Evolutionary conservation across 2,888 invertebrate species (phyloP).

Genomic region (Tachystola acroxantha): DNA sequence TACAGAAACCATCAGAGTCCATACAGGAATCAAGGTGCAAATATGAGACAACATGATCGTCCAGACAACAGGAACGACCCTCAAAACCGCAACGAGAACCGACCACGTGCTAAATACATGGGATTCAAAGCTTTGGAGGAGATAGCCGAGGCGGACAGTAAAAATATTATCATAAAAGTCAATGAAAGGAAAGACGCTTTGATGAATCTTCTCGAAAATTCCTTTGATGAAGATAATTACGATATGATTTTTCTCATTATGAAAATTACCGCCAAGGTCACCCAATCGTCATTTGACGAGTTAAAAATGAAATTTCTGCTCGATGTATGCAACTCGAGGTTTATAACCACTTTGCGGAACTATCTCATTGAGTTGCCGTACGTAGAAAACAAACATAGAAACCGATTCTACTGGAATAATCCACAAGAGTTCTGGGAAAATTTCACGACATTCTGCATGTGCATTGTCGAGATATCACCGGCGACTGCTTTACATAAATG

Average conservation of each 20-base stretch:
- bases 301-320: constrained; percentile 45
- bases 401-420: constrained; percentile 49
- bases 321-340: constrained; percentile 50
- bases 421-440: constrained; percentile 53
- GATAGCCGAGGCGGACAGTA: constrained; percentile 39
- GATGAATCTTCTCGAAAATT: constrained; percentile 37
- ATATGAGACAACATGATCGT: neutral
- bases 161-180: constrained; percentile 46
- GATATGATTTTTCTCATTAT: constrained; percentile 55
- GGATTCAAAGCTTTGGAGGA: constrained; percentile 42
- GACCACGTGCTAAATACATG: constrained; percentile 1
- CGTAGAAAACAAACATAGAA: constrained; percentile 20
- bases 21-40: neutral
- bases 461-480: constrained; percentile 49
- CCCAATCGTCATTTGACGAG: constrained; percentile 45
- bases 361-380: constrained; percentile 56
- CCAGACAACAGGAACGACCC: neutral
- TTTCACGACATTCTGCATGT: constrained; percentile 45
- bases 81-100: neutral
- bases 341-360: constrained; percentile 36
- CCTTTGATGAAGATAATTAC: constrained; percentile 25
- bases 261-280: constrained; percentile 53
- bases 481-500: constrained; percentile 46
- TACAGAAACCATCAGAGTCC: neutral
- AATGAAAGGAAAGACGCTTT: constrained; percentile 43